A percentile compares a stretch with the other conserved stretches of the same genome.
These are phyloP conservation scores for Hypomecis punctinalis DNA, from an alignment of 2,888 invertebrate species.

Conservation along the genomic window DNA sequence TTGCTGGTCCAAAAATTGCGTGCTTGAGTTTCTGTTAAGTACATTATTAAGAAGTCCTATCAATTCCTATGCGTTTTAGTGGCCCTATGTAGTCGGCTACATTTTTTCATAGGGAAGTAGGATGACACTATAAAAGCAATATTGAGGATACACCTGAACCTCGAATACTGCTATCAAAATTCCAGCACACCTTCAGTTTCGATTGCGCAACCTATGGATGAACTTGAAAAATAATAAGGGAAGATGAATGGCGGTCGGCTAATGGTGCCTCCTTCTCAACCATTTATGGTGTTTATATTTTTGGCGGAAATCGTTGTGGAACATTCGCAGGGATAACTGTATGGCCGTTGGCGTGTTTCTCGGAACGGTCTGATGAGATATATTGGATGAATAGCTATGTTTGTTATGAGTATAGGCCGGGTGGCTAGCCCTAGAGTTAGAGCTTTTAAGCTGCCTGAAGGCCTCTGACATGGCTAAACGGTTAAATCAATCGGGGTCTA, in stretches of 20 bases:
- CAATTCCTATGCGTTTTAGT: too few relatives aligned
- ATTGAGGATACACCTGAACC: slow-evolving; percentile 11
- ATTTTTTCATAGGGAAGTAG: neutral
- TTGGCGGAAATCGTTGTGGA: slow-evolving; percentile 27
- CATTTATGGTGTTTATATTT: slow-evolving; percentile 42
- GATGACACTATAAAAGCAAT: neutral
- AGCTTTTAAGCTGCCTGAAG: too few relatives aligned
- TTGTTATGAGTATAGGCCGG: neutral
- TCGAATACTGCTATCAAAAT: slow-evolving; percentile 10
- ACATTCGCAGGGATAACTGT: slow-evolving; percentile 28
- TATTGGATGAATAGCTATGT: slow-evolving; percentile 16
- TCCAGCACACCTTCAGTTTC: slow-evolving; percentile 37
- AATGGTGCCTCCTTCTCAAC: slow-evolving; percentile 41
- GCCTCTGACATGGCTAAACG: too few relatives aligned
- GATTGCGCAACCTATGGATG: slow-evolving; percentile 44
- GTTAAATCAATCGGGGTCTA: too few relatives aligned
- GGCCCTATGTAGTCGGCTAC: too few relatives aligned
- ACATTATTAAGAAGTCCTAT: too few relatives aligned
- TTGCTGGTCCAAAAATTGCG: too few relatives aligned
- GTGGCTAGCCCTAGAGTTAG: too few relatives aligned
- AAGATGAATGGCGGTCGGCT: slow-evolving; percentile 46
- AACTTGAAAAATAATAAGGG: slow-evolving; percentile 47
- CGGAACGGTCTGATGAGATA: slow-evolving; percentile 14
- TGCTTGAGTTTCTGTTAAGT: too few relatives aligned
- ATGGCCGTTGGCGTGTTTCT: slow-evolving; percentile 11